phyloP scores from a whole-genome alignment of 2,797 vertebrate species.

The Cheirogaleus major region DNA sequence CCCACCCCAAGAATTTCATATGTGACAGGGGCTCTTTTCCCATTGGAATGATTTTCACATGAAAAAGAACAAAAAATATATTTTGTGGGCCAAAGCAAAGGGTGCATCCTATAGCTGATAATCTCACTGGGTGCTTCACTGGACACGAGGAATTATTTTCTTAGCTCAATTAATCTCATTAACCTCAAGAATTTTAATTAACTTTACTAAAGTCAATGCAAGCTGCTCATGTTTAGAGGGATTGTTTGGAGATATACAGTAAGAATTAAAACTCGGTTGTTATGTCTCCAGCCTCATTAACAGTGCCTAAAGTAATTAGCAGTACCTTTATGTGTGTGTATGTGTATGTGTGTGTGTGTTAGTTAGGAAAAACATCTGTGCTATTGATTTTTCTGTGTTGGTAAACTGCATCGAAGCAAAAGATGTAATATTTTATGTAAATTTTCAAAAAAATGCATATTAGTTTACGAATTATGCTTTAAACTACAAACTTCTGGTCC shows the following conservation, averaged over 20 bases:
- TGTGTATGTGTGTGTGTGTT: not conserved
- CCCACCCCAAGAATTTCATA: not conserved
- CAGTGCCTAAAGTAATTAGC: conserved; percentile 79
- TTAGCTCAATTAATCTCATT: conserved; percentile 83
- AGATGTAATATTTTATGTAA: not conserved
- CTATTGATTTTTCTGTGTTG: conserved; percentile 61
- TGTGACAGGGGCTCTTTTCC: not conserved
- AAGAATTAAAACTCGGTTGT: conserved; percentile 70
- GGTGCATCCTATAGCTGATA: conserved; percentile 46
- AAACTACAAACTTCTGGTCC: not conserved
- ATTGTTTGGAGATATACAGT: conserved; percentile 75
- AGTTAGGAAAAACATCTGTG: conserved; percentile 76
- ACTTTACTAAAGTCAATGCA: conserved; percentile 76
- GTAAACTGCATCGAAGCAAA: conserved; percentile 64
- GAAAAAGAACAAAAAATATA: conserved; percentile 8
- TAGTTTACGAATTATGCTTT: conserved; percentile 16
- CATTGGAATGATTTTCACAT: not conserved
- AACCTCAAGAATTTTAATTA: conserved; percentile 85
- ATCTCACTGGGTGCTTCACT: conserved; percentile 56
- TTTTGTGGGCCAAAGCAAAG: conserved; percentile 43
- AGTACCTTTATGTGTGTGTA: conserved; percentile 1
- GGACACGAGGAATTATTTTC: conserved; percentile 67
- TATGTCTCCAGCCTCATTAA: conserved; percentile 80
- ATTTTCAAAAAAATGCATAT: conserved; percentile 37
- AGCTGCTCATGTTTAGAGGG: conserved; percentile 69